Evolutionary conservation across 2,888 invertebrate species (phyloP).

Genomic region (Reticulitermes lucifugus): DNA sequence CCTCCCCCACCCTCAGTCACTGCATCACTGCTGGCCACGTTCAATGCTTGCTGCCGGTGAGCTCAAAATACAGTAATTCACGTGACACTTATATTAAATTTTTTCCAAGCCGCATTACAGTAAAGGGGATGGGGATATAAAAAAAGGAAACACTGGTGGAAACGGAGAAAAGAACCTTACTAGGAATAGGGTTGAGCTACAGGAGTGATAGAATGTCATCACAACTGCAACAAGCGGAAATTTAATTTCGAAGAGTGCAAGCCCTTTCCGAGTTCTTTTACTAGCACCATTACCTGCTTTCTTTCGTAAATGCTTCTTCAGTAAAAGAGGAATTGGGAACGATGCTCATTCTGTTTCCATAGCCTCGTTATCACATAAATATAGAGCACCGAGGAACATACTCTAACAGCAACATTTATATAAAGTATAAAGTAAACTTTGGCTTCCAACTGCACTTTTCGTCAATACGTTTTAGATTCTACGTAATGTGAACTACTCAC

Average conservation of each 20-base stretch:
- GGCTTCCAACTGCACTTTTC: no score
- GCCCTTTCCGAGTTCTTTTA: conserved; percentile 1
- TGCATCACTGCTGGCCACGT: background rate
- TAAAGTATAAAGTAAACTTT: no score
- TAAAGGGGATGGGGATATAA: background rate
- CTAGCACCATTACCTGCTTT: background rate
- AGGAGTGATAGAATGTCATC: conserved; percentile 26
- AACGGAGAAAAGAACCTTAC: conserved; percentile 31
- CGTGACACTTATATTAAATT: conserved; percentile 33
- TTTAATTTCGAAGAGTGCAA: conserved; percentile 42
- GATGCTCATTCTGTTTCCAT: no score
- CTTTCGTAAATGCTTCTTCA: no score
- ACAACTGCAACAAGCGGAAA: conserved; percentile 37
- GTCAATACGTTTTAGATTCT: no score
- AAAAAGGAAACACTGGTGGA: conserved; percentile 22
- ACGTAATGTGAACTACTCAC: no score
- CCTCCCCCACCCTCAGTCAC: no score
- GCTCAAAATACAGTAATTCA: conserved; percentile 7
- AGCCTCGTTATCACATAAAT: no score
- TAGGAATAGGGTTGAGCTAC: background rate
- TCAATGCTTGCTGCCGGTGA: background rate
- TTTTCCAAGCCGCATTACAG: conserved; percentile 30
- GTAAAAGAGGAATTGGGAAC: no score
- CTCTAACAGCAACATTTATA: no score
- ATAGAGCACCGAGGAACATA: no score